Percentiles rank a stretch among this genome's conserved stretches.
These are phyloP conservation scores for Echeneis naucrates DNA, from an alignment of 2,797 vertebrate species.

Conservation along the genomic window DNA sequence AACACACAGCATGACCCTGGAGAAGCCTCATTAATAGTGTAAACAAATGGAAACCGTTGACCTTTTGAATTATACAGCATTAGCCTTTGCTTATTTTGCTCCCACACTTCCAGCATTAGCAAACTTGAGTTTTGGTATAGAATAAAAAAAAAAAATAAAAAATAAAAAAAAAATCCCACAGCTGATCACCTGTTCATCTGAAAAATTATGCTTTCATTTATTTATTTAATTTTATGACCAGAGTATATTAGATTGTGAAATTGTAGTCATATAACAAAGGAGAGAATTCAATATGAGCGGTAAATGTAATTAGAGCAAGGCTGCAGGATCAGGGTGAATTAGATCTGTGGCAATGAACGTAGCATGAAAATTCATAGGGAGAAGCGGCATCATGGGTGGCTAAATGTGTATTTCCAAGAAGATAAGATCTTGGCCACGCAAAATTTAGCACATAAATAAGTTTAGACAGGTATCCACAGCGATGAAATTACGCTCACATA, in stretches of 20 bases:
- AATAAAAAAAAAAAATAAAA: no score
- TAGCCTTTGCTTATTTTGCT: slow-evolving; percentile 9
- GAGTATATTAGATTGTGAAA: slow-evolving; percentile 14
- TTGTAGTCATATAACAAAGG: slow-evolving; percentile 10
- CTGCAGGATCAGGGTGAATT: slow-evolving; percentile 30
- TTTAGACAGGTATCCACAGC: not conserved
- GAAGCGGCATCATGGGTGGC: slow-evolving; percentile 25
- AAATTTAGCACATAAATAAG: slow-evolving; percentile 7
- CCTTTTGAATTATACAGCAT: slow-evolving; percentile 29
- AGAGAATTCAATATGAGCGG: slow-evolving; percentile 50
- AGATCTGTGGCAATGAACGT: slow-evolving; percentile 27
- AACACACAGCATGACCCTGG: slow-evolving; percentile 12
- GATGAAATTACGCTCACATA: not conserved
- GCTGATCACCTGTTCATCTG: slow-evolving; percentile 9
- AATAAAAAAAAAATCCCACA: not conserved
- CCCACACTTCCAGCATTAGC: not conserved
- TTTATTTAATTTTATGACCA: slow-evolving; percentile 10
- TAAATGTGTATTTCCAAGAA: slow-evolving; percentile 23
- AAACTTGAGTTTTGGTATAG: not conserved
- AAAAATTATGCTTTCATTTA: slow-evolving; percentile 9
- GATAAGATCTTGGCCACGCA: slow-evolving; percentile 9
- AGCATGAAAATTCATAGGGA: slow-evolving; percentile 48
- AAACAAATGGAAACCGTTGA: slow-evolving; percentile 18
- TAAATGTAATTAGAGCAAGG: slow-evolving; percentile 75
- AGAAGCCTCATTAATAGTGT: slow-evolving; percentile 10